Percentiles rank a stretch among this genome's conserved stretches.
These are phyloP conservation scores for Acronicta leporina DNA, from an alignment of 2,888 invertebrate genomes.

Conservation along the genomic window DNA sequence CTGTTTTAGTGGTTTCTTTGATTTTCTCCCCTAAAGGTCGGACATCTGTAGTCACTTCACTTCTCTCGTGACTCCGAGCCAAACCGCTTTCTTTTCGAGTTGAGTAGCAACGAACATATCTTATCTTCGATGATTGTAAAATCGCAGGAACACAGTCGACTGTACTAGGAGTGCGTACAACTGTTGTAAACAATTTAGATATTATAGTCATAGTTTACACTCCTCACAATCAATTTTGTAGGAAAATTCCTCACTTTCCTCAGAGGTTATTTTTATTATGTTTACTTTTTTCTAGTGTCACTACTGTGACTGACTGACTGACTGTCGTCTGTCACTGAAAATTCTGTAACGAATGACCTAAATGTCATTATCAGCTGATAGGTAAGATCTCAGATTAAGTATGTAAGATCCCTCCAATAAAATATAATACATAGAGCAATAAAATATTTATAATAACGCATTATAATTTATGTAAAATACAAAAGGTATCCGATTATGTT, in stretches of 20 bases:
- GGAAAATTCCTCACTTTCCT: conserved; percentile 6
- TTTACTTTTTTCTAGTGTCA: conserved; percentile 27
- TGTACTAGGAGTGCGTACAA: conserved; percentile 66
- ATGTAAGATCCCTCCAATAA: no score
- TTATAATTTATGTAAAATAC: no score
- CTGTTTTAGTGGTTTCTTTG: conserved; percentile 97
- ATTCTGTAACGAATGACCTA: neutral
- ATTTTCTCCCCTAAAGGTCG: conserved; percentile 93
- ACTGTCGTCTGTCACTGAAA: neutral
- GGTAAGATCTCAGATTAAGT: no score
- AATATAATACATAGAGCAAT: no score
- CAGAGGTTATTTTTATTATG: conserved; percentile 14
- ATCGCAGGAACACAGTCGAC: conserved; percentile 64
- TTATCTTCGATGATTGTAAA: conserved; percentile 65
- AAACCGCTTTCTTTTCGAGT: conserved; percentile 73
- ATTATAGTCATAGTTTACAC: conserved; percentile 75
- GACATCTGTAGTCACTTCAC: conserved; percentile 88
- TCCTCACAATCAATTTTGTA: conserved; percentile 3
- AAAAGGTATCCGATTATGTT: no score
- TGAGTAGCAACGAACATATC: conserved; percentile 68
- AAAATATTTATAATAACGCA: no score
- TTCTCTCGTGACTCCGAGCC: conserved; percentile 75
- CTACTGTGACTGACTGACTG: no score
- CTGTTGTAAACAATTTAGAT: conserved; percentile 78
- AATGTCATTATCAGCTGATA: conserved; percentile 42